Conservation (phyloP, 2,797 vertebrate genomes). For the Sciurus vulgaris region DNA sequence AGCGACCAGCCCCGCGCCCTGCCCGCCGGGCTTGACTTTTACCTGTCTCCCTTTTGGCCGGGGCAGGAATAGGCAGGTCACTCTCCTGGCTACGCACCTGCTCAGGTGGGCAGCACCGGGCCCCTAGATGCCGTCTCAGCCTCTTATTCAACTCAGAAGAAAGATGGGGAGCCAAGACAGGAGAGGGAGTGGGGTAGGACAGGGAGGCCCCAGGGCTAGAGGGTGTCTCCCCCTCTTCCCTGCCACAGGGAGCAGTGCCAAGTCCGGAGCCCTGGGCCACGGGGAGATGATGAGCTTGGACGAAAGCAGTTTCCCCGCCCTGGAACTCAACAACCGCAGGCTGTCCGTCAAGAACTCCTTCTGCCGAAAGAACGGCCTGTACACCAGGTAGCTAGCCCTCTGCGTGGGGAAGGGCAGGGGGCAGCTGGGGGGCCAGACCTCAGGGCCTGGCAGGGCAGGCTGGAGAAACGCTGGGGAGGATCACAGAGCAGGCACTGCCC, state of each 20-base stretch:
- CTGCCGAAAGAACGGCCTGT: slow-evolving; percentile 97
- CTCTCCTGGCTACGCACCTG: neutral
- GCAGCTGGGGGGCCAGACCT: too few species aligned
- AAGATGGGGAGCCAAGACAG: neutral
- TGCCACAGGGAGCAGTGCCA: slow-evolving; percentile 93
- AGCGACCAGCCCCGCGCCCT: neutral
- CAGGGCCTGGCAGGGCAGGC: neutral
- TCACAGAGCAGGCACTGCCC: neutral
- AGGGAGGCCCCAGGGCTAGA: rapidly evolving
- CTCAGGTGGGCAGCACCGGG: neutral
- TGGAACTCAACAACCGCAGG: slow-evolving; percentile 97
- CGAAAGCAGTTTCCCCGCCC: slow-evolving; percentile 95
- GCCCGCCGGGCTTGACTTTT: too few species aligned
- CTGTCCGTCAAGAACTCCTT: slow-evolving; percentile 98
- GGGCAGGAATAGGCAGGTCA: neutral
- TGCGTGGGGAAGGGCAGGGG: rapidly evolving
- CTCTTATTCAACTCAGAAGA: neutral
- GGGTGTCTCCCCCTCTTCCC: neutral
- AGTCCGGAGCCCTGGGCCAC: slow-evolving; percentile 94
- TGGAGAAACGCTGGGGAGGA: neutral
- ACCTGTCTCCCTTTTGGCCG: rapidly evolving
- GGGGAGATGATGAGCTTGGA: slow-evolving; percentile 98
- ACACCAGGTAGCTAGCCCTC: slow-evolving; percentile 92
- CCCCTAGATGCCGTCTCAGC: neutral
- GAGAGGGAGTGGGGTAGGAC: neutral